Conservation (phyloP, 2,113 vertebrate genomes). For the Sciurus niger region DNA sequence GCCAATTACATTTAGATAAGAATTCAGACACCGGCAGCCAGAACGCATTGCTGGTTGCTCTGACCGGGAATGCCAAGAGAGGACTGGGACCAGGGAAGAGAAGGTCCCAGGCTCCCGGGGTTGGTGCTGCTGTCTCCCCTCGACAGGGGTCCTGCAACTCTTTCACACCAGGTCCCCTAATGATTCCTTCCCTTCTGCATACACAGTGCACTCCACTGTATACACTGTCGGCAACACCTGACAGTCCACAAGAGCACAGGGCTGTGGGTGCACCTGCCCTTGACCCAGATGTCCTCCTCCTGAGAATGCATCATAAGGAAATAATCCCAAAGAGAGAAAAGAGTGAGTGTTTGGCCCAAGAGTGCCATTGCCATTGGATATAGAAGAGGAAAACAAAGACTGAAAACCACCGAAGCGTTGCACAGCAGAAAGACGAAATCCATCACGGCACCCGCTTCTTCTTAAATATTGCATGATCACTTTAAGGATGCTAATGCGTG, state of each 20-base stretch:
- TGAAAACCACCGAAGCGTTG: neutral
- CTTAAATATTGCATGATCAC: neutral
- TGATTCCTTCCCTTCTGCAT: neutral
- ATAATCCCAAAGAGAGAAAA: neutral
- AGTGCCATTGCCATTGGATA: neutral
- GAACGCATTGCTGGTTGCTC: fast-evolving
- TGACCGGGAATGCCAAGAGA: fast-evolving
- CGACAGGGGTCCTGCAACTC: fast-evolving
- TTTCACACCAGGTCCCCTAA: too few species aligned
- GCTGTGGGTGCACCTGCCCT: neutral
- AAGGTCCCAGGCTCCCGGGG: fast-evolving
- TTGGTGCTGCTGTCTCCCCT: neutral
- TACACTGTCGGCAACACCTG: too few species aligned
- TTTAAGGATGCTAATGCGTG: neutral
- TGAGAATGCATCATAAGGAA: neutral
- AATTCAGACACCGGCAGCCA: too few species aligned
- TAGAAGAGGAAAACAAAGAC: neutral
- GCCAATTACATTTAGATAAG: fast-evolving
- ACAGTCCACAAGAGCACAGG: neutral
- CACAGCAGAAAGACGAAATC: neutral
- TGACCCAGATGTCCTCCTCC: neutral
- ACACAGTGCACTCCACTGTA: fast-evolving
- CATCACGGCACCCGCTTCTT: too few species aligned
- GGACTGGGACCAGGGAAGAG: neutral
- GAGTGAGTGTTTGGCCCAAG: neutral